phyloP scores from a whole-genome alignment of 1,140 invertebrate genomes.

The Plodia interpunctella region DNA sequence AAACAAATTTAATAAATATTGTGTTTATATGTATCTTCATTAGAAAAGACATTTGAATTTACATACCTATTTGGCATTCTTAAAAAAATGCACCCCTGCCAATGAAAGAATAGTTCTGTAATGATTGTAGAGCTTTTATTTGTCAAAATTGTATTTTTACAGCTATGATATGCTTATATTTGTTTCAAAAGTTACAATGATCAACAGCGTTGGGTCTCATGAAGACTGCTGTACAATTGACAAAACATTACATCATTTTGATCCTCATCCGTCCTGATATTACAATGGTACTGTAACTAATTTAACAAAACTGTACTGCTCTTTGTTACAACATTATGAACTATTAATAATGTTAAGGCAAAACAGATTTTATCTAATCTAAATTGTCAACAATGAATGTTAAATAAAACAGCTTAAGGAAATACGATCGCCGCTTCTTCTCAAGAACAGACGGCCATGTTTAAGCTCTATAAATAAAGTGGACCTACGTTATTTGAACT shows the following conservation, averaged over 20 bases:
- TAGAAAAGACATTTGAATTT: slow-evolving; percentile 3
- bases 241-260: slow-evolving; percentile 59
- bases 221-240: slow-evolving; percentile 68
- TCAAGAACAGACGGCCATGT: slow-evolving; percentile 49
- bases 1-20: neutral
- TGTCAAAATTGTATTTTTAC: slow-evolving; percentile 85
- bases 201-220: slow-evolving; percentile 69
- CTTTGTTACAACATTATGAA: slow-evolving; percentile 67
- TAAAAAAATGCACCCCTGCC: slow-evolving; percentile 1
- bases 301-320: slow-evolving; percentile 71
- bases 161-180: slow-evolving; percentile 92
- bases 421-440: slow-evolving; percentile 42
- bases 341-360: slow-evolving; percentile 74
- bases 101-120: slow-evolving; percentile 59
- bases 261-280: slow-evolving; percentile 59
- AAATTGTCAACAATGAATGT: slow-evolving; percentile 74
- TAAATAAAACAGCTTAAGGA: slow-evolving; percentile 71
- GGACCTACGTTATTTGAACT: slow-evolving; percentile 74
- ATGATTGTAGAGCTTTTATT: slow-evolving; percentile 82
- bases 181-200: slow-evolving; percentile 83
- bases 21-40: neutral
- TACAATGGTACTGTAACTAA: slow-evolving; percentile 45
- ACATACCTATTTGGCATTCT: slow-evolving; percentile 31
- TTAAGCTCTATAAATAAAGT: slow-evolving; percentile 69
- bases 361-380: slow-evolving; percentile 73